Evolutionary conservation across 1,140 invertebrate genomes (phyloP).

Genomic region (Neodiprion virginianus): DNA sequence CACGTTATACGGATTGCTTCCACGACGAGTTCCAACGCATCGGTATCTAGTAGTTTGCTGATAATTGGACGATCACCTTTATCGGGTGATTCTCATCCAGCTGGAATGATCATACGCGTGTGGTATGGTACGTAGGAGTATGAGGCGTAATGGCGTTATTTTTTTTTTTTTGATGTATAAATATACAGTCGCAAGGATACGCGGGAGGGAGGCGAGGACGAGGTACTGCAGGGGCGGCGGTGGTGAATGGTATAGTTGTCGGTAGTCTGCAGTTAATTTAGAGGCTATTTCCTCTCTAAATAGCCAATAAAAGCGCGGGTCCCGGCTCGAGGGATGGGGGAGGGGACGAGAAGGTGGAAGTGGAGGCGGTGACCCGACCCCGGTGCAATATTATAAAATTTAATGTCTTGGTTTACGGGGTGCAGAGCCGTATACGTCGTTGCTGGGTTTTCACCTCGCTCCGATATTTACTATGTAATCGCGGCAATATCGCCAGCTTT

Average conservation of each 20-base stretch:
- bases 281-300: slow-evolving; percentile 62
- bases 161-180: neutral
- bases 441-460: slow-evolving; percentile 48
- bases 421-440: slow-evolving; percentile 39
- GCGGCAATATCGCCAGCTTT: slow-evolving; percentile 47
- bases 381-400: slow-evolving; percentile 62
- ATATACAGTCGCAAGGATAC: neutral
- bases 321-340: slow-evolving; percentile 27
- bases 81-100: neutral
- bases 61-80: slow-evolving; percentile 2
- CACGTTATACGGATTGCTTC: no score
- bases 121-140: no score
- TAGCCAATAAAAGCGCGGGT: slow-evolving; percentile 59
- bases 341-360: neutral
- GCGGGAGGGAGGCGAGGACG: neutral
- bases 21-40: no score
- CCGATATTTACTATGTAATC: slow-evolving; percentile 60
- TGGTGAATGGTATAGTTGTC: slow-evolving; percentile 19
- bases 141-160: neutral
- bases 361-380: slow-evolving; percentile 21
- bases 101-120: no score
- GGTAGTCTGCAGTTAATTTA: slow-evolving; percentile 62
- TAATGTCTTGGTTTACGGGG: slow-evolving; percentile 62
- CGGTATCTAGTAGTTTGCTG: neutral
- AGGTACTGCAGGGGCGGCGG: neutral